These are phyloP conservation scores for Bos taurus DNA, from an alignment of 2,113 vertebrate genomes.

Conservation along the genomic window DNA sequence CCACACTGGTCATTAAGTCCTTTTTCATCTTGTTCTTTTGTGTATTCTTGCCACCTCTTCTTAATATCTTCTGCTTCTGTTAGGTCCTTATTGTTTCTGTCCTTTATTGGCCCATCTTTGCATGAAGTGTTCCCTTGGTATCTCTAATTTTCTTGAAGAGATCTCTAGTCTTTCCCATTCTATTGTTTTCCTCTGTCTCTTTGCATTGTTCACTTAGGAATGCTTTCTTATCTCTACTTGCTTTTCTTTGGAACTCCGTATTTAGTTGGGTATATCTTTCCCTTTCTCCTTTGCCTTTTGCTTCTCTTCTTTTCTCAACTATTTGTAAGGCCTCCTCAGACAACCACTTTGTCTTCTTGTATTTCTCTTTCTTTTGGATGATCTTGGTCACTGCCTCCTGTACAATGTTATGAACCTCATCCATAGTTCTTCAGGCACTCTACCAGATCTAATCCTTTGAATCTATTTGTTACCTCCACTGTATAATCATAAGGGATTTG, in stretches of 20 bases:
- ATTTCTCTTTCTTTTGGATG: neutral
- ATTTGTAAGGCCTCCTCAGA: neutral
- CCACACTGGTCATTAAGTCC: neutral
- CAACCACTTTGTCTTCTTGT: neutral
- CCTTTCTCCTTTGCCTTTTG: neutral
- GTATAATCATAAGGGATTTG: neutral
- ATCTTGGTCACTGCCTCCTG: neutral
- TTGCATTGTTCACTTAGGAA: neutral
- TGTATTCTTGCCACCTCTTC: neutral
- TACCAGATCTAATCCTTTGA: neutral
- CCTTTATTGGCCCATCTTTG: neutral
- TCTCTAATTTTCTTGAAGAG: neutral
- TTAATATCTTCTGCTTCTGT: neutral
- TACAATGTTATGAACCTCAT: neutral
- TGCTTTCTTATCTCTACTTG: neutral
- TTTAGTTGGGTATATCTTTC: neutral
- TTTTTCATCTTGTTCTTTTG: neutral
- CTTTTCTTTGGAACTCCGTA: neutral
- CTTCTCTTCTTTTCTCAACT: neutral
- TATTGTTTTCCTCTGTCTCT: neutral
- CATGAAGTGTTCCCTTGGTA: neutral
- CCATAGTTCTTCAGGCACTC: neutral
- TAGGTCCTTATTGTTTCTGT: neutral
- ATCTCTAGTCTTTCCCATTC: neutral
- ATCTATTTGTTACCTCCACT: neutral